Percentiles rank a stretch among this genome's conserved stretches.
Conservation (phyloP, 2,113 vertebrate species). For the Dipodomys ordii region DNA sequence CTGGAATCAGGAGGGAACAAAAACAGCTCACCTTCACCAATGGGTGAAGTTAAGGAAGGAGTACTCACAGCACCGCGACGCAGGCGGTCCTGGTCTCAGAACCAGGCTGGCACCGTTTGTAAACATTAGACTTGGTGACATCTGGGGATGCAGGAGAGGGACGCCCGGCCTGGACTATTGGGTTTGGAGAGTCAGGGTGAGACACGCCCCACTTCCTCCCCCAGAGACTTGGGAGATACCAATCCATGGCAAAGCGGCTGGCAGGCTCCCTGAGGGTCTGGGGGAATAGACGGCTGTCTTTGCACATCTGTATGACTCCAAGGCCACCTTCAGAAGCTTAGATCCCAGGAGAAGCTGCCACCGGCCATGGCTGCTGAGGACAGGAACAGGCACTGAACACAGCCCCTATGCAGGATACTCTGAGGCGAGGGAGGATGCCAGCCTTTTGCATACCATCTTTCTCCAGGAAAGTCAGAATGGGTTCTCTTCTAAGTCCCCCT, state of each 20-base stretch:
- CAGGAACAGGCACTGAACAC: not conserved
- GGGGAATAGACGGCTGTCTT: not conserved
- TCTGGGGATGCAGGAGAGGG: not conserved
- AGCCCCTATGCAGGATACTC: not conserved
- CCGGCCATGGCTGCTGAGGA: not conserved
- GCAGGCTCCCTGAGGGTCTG: not conserved
- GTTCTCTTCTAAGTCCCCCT: not conserved
- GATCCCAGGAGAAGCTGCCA: not conserved
- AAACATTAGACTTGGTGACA: conserved; percentile 77
- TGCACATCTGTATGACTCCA: not conserved
- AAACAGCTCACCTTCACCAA: not conserved
- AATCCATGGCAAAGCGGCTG: not conserved
- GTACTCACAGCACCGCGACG: conserved; percentile 68
- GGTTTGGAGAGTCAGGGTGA: not conserved
- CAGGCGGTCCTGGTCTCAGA: not conserved
- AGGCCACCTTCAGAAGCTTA: not conserved
- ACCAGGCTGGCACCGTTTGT: conserved; percentile 67
- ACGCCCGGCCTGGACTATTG: not conserved
- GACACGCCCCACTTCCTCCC: not conserved
- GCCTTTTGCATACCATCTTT: not conserved
- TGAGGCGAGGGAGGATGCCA: not conserved
- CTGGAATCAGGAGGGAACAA: not conserved
- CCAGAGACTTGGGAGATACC: not conserved
- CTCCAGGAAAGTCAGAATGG: not conserved
- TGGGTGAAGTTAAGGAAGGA: not conserved